Evolutionary conservation across 2,888 invertebrate species (phyloP).

Genomic region (Eupithecia subumbrata): DNA sequence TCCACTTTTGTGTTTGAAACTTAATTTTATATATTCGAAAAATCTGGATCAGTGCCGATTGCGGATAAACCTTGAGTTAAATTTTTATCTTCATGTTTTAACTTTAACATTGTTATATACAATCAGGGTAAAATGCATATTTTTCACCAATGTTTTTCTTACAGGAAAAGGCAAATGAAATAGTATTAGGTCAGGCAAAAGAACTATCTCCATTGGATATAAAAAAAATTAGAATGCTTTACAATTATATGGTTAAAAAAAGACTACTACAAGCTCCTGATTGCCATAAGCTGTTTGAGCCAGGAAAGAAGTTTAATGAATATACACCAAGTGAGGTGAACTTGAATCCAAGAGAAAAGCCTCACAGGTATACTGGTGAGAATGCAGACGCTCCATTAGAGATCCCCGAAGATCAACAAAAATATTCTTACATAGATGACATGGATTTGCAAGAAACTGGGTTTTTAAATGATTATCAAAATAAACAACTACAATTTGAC

Average conservation of each 20-base stretch:
- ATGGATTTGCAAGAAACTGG: no score
- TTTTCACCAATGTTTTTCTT: constrained; percentile 3
- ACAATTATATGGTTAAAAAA: constrained; percentile 57
- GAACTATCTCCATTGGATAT: constrained; percentile 56
- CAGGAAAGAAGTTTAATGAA: constrained; percentile 48
- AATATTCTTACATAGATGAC: background rate
- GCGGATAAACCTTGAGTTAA: background rate
- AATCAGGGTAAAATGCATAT: background rate
- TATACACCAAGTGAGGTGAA: constrained; percentile 25
- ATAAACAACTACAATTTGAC: background rate
- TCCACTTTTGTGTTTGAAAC: background rate
- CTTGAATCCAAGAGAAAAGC: constrained; percentile 8
- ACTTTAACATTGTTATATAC: background rate
- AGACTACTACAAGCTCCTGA: constrained; percentile 46
- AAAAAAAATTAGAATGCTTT: constrained; percentile 65
- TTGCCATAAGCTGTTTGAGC: constrained; percentile 61
- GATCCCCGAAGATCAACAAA: background rate
- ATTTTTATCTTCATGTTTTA: background rate
- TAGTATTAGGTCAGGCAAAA: constrained; percentile 40
- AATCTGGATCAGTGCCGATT: background rate
- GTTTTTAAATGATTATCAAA: background rate
- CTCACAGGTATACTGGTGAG: constrained; percentile 2
- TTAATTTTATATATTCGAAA: background rate
- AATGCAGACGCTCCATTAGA: background rate
- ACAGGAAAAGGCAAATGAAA: constrained; percentile 24